Conservation (phyloP, 53 echinoderm and acorn worm genomes). For the Paelopatides confundens region DNA sequence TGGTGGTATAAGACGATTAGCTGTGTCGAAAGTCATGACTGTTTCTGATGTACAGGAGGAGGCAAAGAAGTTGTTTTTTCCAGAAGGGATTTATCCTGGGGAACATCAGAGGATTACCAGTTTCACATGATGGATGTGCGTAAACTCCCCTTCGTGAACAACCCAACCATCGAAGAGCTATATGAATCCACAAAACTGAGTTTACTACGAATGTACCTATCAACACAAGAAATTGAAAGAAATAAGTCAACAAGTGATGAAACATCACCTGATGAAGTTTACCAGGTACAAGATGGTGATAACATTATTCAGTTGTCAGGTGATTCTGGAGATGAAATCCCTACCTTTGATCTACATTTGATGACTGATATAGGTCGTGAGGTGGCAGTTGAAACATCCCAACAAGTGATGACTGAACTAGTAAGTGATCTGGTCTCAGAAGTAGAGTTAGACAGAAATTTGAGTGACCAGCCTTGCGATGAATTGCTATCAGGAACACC, state of each 20-base stretch:
- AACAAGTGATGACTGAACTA: background rate
- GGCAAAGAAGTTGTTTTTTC: slow-evolving; percentile 22
- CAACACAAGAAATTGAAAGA: background rate
- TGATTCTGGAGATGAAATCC: background rate
- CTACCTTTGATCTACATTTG: background rate
- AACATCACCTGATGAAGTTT: background rate
- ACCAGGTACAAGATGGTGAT: background rate
- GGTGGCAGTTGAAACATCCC: background rate
- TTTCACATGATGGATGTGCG: background rate
- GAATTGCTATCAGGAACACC: slow-evolving; percentile 10
- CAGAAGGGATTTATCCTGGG: slow-evolving; percentile 7
- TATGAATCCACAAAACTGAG: background rate
- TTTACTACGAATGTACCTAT: background rate
- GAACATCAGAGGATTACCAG: background rate
- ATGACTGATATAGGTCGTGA: background rate
- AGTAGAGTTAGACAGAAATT: slow-evolving; percentile 41
- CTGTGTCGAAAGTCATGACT: slow-evolving; percentile 11
- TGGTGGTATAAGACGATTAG: slow-evolving; percentile 38
- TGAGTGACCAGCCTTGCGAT: slow-evolving; percentile 28
- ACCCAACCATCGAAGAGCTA: background rate
- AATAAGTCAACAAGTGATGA: background rate
- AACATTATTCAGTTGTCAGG: background rate
- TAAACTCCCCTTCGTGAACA: background rate
- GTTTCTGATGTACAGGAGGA: background rate
- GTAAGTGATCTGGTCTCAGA: background rate